Percentiles rank a stretch among this genome's conserved stretches.
Evolutionary conservation across 1,140 invertebrate genomes (phyloP).

Genomic region (Marisa cornuarietis): DNA sequence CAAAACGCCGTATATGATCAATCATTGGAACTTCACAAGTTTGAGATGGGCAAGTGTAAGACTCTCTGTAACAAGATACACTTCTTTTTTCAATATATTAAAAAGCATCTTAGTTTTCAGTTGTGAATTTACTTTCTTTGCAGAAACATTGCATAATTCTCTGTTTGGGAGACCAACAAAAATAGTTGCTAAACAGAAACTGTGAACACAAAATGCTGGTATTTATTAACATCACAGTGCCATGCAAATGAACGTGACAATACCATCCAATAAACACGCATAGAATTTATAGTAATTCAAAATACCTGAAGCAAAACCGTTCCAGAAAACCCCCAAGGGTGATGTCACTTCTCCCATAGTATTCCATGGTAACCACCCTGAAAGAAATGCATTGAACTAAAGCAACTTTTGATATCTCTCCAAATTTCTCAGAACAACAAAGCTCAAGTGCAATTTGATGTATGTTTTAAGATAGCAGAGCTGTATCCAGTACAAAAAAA

Average conservation of each 20-base stretch:
- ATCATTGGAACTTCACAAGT: slow-evolving; percentile 84
- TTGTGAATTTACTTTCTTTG: too few species aligned
- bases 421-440: too few species aligned
- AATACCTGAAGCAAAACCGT: slow-evolving; percentile 86
- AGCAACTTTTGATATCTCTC: neutral
- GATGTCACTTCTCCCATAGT: slow-evolving; percentile 94
- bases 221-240: neutral
- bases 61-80: slow-evolving; percentile 71
- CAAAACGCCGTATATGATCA: slow-evolving; percentile 87
- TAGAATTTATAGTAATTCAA: slow-evolving; percentile 1
- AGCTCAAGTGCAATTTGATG: too few species aligned
- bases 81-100: too few species aligned
- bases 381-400: slow-evolving; percentile 38
- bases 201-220: neutral
- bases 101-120: too few species aligned
- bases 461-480: too few species aligned
- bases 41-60: slow-evolving; percentile 86
- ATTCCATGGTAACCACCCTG: slow-evolving; percentile 91
- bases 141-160: too few species aligned
- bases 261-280: too few species aligned
- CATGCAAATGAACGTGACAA: too few species aligned
- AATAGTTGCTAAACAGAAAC: neutral
- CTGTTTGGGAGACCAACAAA: neutral
- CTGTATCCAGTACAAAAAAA: too few species aligned
- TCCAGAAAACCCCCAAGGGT: slow-evolving; percentile 93